A percentile compares a stretch with the other conserved stretches of the same genome.
Evolutionary conservation across 2,113 vertebrate species (phyloP).

Genomic region (Bufo gargarizans): DNA sequence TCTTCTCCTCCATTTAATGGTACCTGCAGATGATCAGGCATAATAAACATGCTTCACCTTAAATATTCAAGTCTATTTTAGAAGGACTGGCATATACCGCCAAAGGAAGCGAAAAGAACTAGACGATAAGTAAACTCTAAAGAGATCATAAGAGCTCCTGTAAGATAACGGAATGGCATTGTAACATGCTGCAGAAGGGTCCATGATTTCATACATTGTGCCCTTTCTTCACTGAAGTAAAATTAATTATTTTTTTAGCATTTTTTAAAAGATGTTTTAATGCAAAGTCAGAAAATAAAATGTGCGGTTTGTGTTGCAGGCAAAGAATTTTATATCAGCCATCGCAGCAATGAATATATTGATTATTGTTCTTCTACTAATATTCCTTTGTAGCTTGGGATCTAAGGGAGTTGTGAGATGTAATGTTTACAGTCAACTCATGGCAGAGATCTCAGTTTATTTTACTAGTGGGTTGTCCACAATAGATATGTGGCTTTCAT

Average conservation of each 20-base stretch:
- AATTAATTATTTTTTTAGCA: not conserved
- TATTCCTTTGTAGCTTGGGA: not conserved
- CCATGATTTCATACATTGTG: not conserved
- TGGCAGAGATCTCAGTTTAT: no score
- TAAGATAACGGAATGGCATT: not conserved
- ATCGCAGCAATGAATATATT: not conserved
- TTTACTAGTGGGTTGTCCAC: no score
- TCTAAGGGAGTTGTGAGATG: not conserved
- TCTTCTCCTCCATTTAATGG: not conserved
- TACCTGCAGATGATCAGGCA: not conserved
- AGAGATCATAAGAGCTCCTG: not conserved
- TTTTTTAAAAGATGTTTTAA: not conserved
- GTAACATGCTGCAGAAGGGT: not conserved
- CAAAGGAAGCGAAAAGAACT: not conserved
- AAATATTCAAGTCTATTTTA: not conserved
- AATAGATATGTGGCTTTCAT: not conserved
- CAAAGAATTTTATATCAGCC: not conserved
- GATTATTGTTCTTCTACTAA: not conserved
- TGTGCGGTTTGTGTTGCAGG: not conserved
- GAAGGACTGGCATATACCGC: not conserved
- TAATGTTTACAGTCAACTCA: no score
- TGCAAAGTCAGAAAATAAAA: not conserved
- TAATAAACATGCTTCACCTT: not conserved
- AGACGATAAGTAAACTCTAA: not conserved
- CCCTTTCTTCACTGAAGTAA: slow-evolving; percentile 5